Evolutionary conservation across 2,113 vertebrate species (phyloP), one percentile per base, ranked within the genome.

Genomic region (Hemibagrus wyckioides): DNA sequence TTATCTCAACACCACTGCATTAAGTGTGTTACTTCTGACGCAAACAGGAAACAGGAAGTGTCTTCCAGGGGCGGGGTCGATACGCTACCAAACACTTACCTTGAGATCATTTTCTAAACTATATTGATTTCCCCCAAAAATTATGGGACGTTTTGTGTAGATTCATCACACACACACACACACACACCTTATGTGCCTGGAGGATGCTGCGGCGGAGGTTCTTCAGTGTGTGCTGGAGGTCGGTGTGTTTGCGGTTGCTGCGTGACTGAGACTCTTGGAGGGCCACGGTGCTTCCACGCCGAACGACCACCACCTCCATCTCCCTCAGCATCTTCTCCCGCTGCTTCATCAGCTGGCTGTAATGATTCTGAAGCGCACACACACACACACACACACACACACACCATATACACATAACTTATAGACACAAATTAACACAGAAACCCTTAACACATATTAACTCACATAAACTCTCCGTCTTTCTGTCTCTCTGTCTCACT

Each of bases 301-400:
- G 96, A 2, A 89, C 89, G 14, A 99, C 94, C 3, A 91, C 92
- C 0, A 93, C 90, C 90, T 98, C 98, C 87, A 97, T 97, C 2
- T 96, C 95, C 1, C 93, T 94, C 44, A 97, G 91, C 91, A 98
- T 90, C 61, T 56, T 94, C 92, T 98, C 95, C 92, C 96, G 97
- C 87, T 96, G 96, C 93, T 94, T 99, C 94, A 94, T 93, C 91
- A 99, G 93, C 91, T 97, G 96, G 25, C 71, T 85, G 0, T 96
- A 91, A 84, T 91, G 93, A 41, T 97, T 92, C 98, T 99, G 93
- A 52, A 65, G 80, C n/a, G 77, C 76, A 83, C 63, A 76, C 10
- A 80, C 57, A 67, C 81, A 82, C 52, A 87, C 88, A 91, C 44
- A 48, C 44, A 1, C 11, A 95, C 23, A 84, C 83, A 69, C 57